Percentiles rank a stretch among this genome's conserved stretches.
phyloP scores from a whole-genome alignment of 2,888 invertebrate species.

The Cyrtodaria siliqua region DNA sequence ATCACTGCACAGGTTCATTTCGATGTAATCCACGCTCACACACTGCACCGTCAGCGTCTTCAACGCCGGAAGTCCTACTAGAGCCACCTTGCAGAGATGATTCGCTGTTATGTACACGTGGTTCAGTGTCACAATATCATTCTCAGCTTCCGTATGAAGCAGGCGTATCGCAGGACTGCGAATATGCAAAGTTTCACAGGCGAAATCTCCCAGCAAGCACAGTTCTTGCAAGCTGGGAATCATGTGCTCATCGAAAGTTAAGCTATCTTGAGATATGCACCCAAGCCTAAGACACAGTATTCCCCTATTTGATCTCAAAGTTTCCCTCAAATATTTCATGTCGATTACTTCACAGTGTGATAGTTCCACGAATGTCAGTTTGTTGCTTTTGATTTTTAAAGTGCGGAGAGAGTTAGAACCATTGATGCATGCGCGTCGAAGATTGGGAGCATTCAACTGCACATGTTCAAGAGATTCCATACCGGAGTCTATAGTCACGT shows the following conservation, averaged over 20 bases:
- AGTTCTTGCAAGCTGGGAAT: conserved; percentile 74
- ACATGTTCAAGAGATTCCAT: conserved; percentile 76
- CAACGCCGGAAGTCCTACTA: conserved; percentile 75
- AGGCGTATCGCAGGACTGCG: conserved; percentile 74
- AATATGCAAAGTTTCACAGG: conserved; percentile 75
- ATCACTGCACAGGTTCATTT: conserved; percentile 78
- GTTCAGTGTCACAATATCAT: conserved; percentile 74
- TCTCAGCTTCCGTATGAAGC: conserved; percentile 76
- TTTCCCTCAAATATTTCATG: conserved; percentile 68
- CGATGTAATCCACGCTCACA: conserved; percentile 76
- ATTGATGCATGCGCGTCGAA: conserved; percentile 68
- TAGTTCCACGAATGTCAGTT: conserved; percentile 68
- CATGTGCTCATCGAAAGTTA: conserved; percentile 71
- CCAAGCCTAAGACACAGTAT: conserved; percentile 71
- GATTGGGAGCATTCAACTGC: conserved; percentile 65
- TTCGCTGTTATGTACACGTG: conserved; percentile 79
- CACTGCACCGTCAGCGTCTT: conserved; percentile 78
- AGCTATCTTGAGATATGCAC: conserved; percentile 73
- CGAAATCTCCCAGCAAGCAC: conserved; percentile 75
- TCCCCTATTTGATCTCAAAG: conserved; percentile 63
- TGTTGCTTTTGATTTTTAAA: conserved; percentile 70
- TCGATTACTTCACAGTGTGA: conserved; percentile 76
- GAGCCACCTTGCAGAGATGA: conserved; percentile 76
- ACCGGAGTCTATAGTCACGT: conserved; percentile 73
- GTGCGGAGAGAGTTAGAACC: conserved; percentile 73